Conservation (phyloP, 2,797 vertebrate genomes). For the Notoglanidium macrostoma region DNA sequence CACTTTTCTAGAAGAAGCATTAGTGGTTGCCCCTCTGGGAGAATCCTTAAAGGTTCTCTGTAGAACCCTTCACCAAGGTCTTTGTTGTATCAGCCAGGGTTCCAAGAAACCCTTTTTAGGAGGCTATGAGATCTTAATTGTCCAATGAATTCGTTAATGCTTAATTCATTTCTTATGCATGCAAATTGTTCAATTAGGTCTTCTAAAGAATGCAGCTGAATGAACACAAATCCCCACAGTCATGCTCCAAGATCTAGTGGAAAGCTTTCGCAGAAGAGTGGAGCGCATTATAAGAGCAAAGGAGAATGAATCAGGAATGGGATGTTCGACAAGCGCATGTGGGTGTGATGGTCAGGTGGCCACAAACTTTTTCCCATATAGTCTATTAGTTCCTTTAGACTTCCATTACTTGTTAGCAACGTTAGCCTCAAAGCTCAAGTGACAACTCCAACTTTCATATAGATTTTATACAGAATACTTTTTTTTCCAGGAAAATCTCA, state of each 20-base stretch:
- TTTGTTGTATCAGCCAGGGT: no score
- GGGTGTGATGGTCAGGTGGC: background rate
- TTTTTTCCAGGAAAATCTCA: background rate
- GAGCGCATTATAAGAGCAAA: background rate
- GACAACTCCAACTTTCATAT: background rate
- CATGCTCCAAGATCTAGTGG: background rate
- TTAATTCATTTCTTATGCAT: no score
- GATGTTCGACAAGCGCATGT: background rate
- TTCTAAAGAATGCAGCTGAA: background rate
- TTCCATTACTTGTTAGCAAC: background rate
- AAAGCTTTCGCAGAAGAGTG: background rate
- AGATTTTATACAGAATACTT: background rate
- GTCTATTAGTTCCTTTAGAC: background rate
- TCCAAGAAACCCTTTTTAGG: no score
- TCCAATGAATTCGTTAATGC: no score
- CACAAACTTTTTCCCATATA: background rate
- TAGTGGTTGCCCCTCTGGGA: no score
- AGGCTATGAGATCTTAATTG: no score
- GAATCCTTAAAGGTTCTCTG: no score
- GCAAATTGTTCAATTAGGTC: no score
- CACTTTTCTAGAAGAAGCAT: no score
- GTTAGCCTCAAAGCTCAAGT: background rate
- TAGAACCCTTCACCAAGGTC: no score
- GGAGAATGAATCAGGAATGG: background rate
- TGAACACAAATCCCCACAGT: background rate